Conservation (phyloP, 2,888 invertebrate genomes). For the Torymus tubicola region DNA sequence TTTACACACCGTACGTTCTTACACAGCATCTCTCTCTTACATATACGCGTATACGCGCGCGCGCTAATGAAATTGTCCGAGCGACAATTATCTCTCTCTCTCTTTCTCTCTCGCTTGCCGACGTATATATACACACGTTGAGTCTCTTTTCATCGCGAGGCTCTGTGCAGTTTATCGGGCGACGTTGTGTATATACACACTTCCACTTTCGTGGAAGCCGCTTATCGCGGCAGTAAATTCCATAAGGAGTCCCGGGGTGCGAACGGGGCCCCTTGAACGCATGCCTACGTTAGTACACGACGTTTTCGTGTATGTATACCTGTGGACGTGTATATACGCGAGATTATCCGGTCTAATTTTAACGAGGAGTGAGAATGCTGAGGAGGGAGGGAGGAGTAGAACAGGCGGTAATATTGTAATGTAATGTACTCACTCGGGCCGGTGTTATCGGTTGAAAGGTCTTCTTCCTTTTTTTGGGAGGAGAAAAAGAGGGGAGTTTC, state of each 20-base stretch:
- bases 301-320: neutral
- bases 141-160: neutral
- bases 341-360: conserved; percentile 49
- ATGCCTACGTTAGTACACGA: no score
- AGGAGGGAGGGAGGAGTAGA: neutral
- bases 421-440: conserved; percentile 18
- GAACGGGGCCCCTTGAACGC: no score
- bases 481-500: no score
- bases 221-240: conserved; percentile 28
- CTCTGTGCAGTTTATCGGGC: neutral
- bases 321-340: neutral
- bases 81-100: conserved; percentile 30
- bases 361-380: neutral
- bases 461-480: no score
- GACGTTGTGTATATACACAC: neutral
- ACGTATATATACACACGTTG: neutral
- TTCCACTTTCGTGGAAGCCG: conserved; percentile 17
- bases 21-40: no score
- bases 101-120: neutral
- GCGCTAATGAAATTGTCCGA: conserved; percentile 47
- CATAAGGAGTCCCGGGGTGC: conserved; percentile 6
- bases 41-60: neutral
- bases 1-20: no score
- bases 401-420: conserved; percentile 29
- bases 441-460: neutral